Conservation (phyloP, 2,888 invertebrate genomes). For the Hyppa rectilinea region DNA sequence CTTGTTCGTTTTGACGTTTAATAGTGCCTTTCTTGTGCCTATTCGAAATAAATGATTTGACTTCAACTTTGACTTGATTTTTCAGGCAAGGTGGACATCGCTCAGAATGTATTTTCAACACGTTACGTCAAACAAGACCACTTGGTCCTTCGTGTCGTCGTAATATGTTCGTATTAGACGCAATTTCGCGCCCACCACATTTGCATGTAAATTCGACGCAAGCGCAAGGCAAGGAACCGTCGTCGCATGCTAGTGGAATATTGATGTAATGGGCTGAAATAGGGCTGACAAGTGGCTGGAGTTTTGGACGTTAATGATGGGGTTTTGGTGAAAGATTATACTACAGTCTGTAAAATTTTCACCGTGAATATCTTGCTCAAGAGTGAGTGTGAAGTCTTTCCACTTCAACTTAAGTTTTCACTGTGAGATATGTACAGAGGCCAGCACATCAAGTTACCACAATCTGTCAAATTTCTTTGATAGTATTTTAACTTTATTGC, state of each 20-base stretch:
- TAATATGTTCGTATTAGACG: conserved; percentile 35
- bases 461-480: no score
- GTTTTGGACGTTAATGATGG: background rate
- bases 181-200: conserved; percentile 66
- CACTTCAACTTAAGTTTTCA: no score
- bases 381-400: no score
- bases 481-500: no score
- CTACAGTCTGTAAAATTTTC: no score
- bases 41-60: no score
- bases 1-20: no score
- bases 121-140: conserved; percentile 39
- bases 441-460: no score
- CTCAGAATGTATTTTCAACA: conserved; percentile 14
- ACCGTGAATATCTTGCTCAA: no score
- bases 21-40: no score
- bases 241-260: conserved; percentile 55
- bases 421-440: no score
- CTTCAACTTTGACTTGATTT: no score
- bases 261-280: conserved; percentile 52
- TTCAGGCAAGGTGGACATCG: background rate
- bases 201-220: conserved; percentile 71
- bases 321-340: background rate
- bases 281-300: conserved; percentile 38
- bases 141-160: conserved; percentile 35
- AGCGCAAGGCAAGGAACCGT: conserved; percentile 40